These are phyloP conservation scores for Sebastes steindachneri DNA, from an alignment of 2,797 vertebrate genomes.

Conservation along the genomic window DNA sequence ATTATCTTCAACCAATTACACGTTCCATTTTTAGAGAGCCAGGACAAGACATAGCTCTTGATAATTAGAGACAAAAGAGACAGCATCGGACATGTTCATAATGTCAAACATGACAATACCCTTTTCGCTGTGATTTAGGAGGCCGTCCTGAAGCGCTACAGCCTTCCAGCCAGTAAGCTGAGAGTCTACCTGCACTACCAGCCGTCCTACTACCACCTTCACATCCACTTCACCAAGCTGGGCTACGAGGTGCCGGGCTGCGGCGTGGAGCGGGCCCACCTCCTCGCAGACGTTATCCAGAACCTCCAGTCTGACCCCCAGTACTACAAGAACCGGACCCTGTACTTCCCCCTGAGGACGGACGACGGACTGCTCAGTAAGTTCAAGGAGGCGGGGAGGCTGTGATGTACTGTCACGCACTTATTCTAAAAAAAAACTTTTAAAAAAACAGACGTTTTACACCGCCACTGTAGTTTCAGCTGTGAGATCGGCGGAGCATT, in stretches of 20 bases:
- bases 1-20: neutral
- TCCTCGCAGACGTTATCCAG: slow-evolving; percentile 90
- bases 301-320: slow-evolving; percentile 84
- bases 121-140: slow-evolving; percentile 77
- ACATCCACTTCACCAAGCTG: slow-evolving; percentile 93
- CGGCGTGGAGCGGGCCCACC: slow-evolving; percentile 90
- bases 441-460: too few species aligned
- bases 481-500: too few species aligned
- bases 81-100: neutral
- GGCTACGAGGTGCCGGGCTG: slow-evolving; percentile 89
- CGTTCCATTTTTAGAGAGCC: neutral
- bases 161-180: slow-evolving; percentile 79
- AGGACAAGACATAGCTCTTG: too few species aligned
- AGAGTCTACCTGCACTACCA: slow-evolving; percentile 94
- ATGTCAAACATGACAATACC: neutral
- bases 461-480: too few species aligned
- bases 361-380: slow-evolving; percentile 84
- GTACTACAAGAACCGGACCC: slow-evolving; percentile 84
- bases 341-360: slow-evolving; percentile 86
- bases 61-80: neutral
- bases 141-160: slow-evolving; percentile 82
- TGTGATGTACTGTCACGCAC: slow-evolving; percentile 28
- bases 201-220: slow-evolving; percentile 96
- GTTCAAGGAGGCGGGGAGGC: slow-evolving; percentile 83
- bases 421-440: too few species aligned